Evolutionary conservation across 2,113 vertebrate species (phyloP), one percentile per base, ranked within the genome.

Genomic region (Gymnogyps californianus): DNA sequence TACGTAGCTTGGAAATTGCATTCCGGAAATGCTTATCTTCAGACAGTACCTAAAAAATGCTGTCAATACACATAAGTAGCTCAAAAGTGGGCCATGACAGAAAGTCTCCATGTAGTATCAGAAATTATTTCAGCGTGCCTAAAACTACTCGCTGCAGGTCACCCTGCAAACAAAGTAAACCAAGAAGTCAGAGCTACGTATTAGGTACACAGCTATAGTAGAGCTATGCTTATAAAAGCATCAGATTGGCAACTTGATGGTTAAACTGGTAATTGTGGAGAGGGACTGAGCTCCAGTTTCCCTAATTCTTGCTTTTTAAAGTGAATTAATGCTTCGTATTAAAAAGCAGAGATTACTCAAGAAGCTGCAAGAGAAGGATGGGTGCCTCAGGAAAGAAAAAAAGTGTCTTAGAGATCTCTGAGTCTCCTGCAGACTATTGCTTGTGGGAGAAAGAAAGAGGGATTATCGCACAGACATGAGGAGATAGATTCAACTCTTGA

Each of bases 311-410:
- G 24, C 19, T 87, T 85, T 84, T 82, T 79, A 47, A 94, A 87
- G 65, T 77, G 47, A 96, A 92, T 79, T 83, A 84, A 81, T 72
- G 13, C 14, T 92, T 90, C 61, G 57, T 64, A 29, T 44, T 81
- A 66, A 92, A 90, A 22, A 70, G 0, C 9, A 76, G 55, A 29
- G 51, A 83, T 64, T 78, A 59, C 12, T 64, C 18, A 87, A 78
- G 77, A 89, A 88, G 38, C 32, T 18, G 8, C 31, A 91, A 79
- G 34, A 89, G 42, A 78, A 92, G 28, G 25, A 75, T 14, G 6
- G 11, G 15, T 83, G 40, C 16, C 2, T 11, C 14, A 52, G 47
- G 42, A 77, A 76, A 79, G 78, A 29, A 65, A 61, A 69, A 51
- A 83, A 51, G 26, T 46, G 31, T 32, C 34, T 74, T 70, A 19